Percentiles rank a stretch among this genome's conserved stretches.
These are phyloP conservation scores for Halisarca cf. caerulea DNA, from an alignment of 37 sponge, comb jelly and placozoan genomes.

Conservation along the genomic window DNA sequence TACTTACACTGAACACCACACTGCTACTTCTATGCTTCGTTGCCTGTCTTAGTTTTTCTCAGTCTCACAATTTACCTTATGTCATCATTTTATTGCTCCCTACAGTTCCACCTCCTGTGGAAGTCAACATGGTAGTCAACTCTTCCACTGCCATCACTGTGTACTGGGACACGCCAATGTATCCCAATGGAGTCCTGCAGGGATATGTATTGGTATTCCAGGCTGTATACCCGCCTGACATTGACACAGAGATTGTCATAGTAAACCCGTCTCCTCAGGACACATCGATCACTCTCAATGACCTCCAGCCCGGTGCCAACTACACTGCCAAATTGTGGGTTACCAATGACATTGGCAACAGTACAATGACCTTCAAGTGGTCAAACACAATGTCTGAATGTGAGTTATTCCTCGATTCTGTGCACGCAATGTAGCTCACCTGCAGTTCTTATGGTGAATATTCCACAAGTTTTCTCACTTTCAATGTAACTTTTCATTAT, in stretches of 20 bases:
- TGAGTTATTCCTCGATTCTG: too few relatives aligned
- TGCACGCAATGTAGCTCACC: too few relatives aligned
- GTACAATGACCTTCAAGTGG: neutral
- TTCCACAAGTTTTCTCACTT: too few relatives aligned
- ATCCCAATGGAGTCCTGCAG: constrained; percentile 21
- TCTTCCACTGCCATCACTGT: neutral
- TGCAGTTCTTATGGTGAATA: too few relatives aligned
- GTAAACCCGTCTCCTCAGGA: too few relatives aligned
- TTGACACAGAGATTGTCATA: neutral
- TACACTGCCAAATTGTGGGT: neutral
- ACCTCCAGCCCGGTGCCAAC: neutral
- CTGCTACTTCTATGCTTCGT: too few relatives aligned
- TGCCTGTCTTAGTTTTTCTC: too few relatives aligned
- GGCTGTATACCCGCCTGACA: neutral
- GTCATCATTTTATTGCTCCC: too few relatives aligned
- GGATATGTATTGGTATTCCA: neutral
- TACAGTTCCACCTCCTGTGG: too few relatives aligned
- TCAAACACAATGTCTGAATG: neutral
- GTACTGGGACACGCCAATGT: neutral
- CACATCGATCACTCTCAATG: neutral
- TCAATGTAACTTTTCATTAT: too few relatives aligned
- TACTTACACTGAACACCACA: too few relatives aligned
- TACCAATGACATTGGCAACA: constrained; percentile 5
- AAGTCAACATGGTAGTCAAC: neutral
- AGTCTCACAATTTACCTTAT: too few relatives aligned